These are phyloP conservation scores for Aelia acuminata DNA, from an alignment of 2,888 invertebrate species.

Conservation along the genomic window DNA sequence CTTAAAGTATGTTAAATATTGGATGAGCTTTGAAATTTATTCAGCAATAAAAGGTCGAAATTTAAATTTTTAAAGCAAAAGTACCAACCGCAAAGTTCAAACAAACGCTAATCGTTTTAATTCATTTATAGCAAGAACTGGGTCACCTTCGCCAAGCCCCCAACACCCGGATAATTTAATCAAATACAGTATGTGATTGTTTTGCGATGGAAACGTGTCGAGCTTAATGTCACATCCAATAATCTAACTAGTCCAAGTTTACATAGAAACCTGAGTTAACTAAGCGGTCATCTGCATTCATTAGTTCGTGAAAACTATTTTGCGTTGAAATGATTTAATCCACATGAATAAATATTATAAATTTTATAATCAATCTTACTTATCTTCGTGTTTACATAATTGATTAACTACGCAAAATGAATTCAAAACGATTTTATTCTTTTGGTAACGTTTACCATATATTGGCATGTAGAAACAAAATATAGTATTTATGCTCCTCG, in stretches of 20 bases:
- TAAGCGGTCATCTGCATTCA: neutral
- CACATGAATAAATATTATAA: neutral
- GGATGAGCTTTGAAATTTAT: no score
- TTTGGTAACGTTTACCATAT: no score
- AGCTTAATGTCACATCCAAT: slow-evolving; percentile 9
- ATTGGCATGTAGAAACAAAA: no score
- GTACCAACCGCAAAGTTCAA: neutral
- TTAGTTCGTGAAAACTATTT: neutral
- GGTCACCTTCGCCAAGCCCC: neutral
- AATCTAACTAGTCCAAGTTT: neutral
- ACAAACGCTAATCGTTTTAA: neutral
- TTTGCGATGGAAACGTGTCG: neutral
- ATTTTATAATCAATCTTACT: no score
- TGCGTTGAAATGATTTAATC: neutral
- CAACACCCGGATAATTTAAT: neutral
- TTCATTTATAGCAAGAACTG: neutral
- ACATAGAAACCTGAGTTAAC: neutral
- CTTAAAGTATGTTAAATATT: no score
- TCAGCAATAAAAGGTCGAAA: no score
- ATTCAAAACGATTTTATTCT: no score
- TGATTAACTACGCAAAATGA: no score
- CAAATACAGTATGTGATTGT: slow-evolving; percentile 8
- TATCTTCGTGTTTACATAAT: no score
- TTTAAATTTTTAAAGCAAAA: neutral
- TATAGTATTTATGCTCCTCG: no score